These are phyloP conservation scores for Omphaloscelis lunosa DNA, from an alignment of 2,888 invertebrate species.

Conservation along the genomic window DNA sequence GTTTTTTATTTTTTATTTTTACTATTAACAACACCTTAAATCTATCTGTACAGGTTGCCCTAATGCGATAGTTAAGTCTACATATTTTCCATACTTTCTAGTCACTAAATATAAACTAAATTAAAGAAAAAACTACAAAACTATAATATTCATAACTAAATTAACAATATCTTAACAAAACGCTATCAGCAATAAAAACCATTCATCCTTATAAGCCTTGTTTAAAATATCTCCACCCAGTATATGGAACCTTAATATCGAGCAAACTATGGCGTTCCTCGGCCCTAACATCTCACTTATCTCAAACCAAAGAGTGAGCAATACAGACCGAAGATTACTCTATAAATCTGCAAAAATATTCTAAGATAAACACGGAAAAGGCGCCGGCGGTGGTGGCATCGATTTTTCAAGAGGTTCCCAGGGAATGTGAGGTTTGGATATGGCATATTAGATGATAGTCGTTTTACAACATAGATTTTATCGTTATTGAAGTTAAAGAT, in stretches of 20 bases:
- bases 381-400: slow-evolving; percentile 68
- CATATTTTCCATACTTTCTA: too few relatives aligned
- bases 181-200: background rate
- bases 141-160: too few relatives aligned
- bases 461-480: background rate
- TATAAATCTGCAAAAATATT: slow-evolving; percentile 82
- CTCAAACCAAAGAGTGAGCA: slow-evolving; percentile 64
- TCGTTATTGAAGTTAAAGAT: background rate
- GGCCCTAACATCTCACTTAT: slow-evolving; percentile 61
- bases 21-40: too few relatives aligned
- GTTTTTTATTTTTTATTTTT: too few relatives aligned
- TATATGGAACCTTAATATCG: slow-evolving; percentile 24
- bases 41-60: too few relatives aligned
- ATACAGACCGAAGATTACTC: slow-evolving; percentile 72
- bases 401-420: slow-evolving; percentile 56
- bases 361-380: slow-evolving; percentile 78
- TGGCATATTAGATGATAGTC: slow-evolving; percentile 38
- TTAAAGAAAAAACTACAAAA: too few relatives aligned
- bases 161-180: background rate
- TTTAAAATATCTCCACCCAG: slow-evolving; percentile 26
- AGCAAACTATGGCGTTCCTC: slow-evolving; percentile 23
- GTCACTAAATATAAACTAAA: too few relatives aligned
- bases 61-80: too few relatives aligned
- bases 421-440: slow-evolving; percentile 47
- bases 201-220: background rate